These are phyloP conservation scores for Drosophila jambulina DNA, from an alignment of 1,140 invertebrate genomes.

Conservation along the genomic window DNA sequence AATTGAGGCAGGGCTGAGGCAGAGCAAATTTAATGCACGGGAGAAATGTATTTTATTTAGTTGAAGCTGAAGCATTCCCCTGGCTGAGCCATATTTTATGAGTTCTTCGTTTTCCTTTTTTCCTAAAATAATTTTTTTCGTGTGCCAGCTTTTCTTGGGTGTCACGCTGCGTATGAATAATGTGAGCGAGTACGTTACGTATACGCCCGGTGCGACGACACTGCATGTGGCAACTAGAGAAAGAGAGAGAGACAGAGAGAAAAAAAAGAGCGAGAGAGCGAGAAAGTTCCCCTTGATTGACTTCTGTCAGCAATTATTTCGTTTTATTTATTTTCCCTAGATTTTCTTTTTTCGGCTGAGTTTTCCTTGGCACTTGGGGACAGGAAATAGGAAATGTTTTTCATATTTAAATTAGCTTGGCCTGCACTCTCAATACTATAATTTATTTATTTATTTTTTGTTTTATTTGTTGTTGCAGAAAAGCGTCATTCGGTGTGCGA, in stretches of 20 bases:
- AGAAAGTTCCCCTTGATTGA: constrained; percentile 57
- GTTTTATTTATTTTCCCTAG: constrained; percentile 28
- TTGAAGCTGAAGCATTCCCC: constrained; percentile 34
- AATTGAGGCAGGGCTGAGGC: constrained; percentile 64
- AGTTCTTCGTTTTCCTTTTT: constrained; percentile 20
- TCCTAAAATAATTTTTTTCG: constrained; percentile 15
- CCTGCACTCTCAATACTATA: constrained; percentile 26
- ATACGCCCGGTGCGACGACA: constrained; percentile 53
- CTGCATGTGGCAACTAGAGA: constrained; percentile 58
- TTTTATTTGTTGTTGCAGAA: background rate
- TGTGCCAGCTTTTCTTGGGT: constrained; percentile 46
- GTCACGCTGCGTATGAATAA: constrained; percentile 82
- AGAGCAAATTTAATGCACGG: constrained; percentile 71
- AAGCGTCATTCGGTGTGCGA: constrained; percentile 32
- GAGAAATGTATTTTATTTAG: constrained; percentile 75
- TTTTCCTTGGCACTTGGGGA: constrained; percentile 53
- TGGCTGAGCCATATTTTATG: constrained; percentile 41
- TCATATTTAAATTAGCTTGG: constrained; percentile 77
- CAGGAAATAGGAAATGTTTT: constrained; percentile 83
- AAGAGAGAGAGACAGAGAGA: too few relatives aligned
- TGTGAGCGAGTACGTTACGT: constrained; percentile 56
- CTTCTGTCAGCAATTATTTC: constrained; percentile 60
- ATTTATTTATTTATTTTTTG: constrained; percentile 8
- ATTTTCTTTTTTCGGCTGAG: constrained; percentile 6
- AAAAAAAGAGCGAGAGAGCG: background rate